Evolutionary conservation across 2,888 invertebrate genomes (phyloP).

Genomic region (Synanthedon myopaeformis): DNA sequence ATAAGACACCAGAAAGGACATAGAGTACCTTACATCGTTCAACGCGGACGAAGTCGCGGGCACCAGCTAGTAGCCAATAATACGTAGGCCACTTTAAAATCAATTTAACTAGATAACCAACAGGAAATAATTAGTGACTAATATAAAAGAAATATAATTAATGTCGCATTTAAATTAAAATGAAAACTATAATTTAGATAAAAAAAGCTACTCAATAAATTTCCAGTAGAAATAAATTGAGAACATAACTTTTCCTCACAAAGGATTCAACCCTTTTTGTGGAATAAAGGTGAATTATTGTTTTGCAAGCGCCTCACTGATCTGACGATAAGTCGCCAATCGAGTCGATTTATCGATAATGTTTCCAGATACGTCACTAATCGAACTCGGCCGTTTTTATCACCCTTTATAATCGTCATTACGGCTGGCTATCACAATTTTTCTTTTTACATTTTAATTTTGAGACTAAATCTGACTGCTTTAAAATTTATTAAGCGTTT

Average conservation of each 20-base stretch:
- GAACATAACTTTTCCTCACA: not conserved
- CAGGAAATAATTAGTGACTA: too few species aligned
- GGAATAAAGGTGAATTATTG: conserved; percentile 37
- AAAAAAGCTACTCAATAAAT: conserved; percentile 5
- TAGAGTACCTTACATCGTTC: too few species aligned
- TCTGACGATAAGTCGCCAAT: conserved; percentile 28
- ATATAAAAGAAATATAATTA: too few species aligned
- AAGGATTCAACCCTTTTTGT: not conserved
- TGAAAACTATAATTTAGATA: conserved; percentile 10
- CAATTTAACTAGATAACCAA: too few species aligned
- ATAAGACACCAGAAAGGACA: too few species aligned
- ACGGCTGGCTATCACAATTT: conserved; percentile 18
- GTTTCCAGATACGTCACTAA: conserved; percentile 56
- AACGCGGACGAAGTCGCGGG: too few species aligned
- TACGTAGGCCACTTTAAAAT: too few species aligned
- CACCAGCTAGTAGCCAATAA: too few species aligned
- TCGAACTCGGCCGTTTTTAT: conserved; percentile 51
- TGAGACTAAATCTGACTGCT: conserved; percentile 7
- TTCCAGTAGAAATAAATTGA: not conserved
- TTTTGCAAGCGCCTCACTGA: conserved; percentile 32
- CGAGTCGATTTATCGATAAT: conserved; percentile 29
- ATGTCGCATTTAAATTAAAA: not conserved
- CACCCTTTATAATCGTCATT: conserved; percentile 58
- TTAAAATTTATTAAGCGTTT: too few species aligned
- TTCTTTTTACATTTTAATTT: conserved; percentile 24